phyloP scores from a whole-genome alignment of 1,140 invertebrate species.

The Leguminivora glycinivorella region DNA sequence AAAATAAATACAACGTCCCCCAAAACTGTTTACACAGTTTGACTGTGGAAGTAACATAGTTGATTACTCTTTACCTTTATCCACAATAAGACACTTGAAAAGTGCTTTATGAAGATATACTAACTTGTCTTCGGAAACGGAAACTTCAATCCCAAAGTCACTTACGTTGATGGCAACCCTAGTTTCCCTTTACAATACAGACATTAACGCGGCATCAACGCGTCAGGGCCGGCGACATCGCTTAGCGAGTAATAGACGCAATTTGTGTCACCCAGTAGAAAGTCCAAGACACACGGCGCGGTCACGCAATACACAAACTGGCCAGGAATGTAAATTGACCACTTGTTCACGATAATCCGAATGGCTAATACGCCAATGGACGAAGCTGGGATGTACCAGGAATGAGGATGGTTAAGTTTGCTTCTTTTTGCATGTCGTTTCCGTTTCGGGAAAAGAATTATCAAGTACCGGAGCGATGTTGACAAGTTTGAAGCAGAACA shows the following conservation, averaged over 20 bases:
- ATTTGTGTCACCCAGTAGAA: conserved; percentile 12
- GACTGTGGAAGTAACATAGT: too few species aligned
- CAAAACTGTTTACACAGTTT: too few species aligned
- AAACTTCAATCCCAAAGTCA: background rate
- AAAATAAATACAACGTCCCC: too few species aligned
- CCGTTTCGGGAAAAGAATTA: background rate
- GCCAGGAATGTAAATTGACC: conserved; percentile 9
- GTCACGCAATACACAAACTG: conserved; percentile 10
- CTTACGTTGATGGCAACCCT: conserved; percentile 1
- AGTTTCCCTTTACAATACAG: conserved; percentile 12
- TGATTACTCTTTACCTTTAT: too few species aligned
- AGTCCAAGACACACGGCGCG: background rate
- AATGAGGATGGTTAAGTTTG: background rate
- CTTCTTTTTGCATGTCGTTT: background rate
- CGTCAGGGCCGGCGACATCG: conserved; percentile 13
- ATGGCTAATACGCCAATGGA: conserved; percentile 12
- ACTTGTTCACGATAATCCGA: conserved; percentile 14
- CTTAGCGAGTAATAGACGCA: conserved; percentile 9
- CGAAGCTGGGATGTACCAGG: background rate
- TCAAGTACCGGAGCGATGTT: background rate
- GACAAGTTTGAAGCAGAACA: background rate
- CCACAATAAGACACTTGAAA: too few species aligned
- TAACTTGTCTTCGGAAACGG: too few species aligned
- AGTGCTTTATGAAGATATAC: too few species aligned
- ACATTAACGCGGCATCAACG: conserved; percentile 5